Evolutionary conservation across 2,797 vertebrate species (phyloP).

Genomic region (Tapera naevia): DNA sequence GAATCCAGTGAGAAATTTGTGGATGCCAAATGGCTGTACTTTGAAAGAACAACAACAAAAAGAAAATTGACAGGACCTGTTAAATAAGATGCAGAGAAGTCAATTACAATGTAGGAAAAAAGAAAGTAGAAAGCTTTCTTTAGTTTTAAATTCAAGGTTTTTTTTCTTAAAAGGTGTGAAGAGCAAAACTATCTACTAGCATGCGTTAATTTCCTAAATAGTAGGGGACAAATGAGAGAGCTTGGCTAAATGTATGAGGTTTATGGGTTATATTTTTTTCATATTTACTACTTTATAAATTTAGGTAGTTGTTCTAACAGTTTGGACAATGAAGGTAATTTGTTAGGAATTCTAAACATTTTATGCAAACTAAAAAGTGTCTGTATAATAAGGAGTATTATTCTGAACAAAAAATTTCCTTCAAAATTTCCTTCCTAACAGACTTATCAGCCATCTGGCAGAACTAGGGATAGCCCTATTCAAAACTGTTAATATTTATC

Average conservation of each 20-base stretch:
- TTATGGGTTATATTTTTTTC: neutral
- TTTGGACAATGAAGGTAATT: neutral
- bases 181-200: neutral
- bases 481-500: neutral
- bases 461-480: neutral
- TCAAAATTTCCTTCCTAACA: neutral
- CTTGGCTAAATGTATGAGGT: neutral
- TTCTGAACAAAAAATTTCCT: neutral
- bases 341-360: neutral
- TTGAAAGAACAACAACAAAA: neutral
- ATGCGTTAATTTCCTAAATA: neutral
- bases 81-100: neutral
- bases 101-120: neutral
- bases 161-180: neutral
- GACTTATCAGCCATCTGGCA: neutral
- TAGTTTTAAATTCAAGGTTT: neutral
- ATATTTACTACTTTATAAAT: neutral
- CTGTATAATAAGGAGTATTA: neutral
- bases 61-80: neutral
- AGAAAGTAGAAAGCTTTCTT: neutral
- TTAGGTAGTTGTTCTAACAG: neutral
- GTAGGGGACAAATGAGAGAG: neutral
- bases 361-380: neutral
- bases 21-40: neutral
- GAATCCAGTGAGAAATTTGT: neutral